A percentile compares a stretch with the other conserved stretches of the same genome.
Evolutionary conservation across 2,797 vertebrate genomes (phyloP).

Genomic region (Falco naumanni): DNA sequence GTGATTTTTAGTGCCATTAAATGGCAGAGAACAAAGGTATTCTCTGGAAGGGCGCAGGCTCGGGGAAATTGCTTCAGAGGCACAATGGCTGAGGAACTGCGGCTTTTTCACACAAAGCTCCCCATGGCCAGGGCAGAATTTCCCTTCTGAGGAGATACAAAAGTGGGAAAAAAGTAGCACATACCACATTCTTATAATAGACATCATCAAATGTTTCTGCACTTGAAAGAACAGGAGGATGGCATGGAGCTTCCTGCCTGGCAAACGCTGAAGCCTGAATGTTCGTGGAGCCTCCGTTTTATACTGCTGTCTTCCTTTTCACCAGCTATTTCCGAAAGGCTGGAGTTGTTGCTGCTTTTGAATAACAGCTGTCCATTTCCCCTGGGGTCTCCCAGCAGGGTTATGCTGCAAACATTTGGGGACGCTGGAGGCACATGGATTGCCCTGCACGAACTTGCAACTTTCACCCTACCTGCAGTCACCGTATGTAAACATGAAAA

Average conservation of each 20-base stretch:
- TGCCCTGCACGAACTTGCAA: background rate
- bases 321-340: background rate
- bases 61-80: background rate
- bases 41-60: background rate
- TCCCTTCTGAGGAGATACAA: background rate
- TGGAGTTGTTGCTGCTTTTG: background rate
- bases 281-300: background rate
- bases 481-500: background rate
- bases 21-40: background rate
- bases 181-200: background rate
- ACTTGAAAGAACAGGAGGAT: background rate
- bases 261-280: background rate
- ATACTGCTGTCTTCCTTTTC: background rate
- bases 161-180: background rate
- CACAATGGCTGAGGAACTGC: background rate
- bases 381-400: background rate
- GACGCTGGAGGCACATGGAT: background rate
- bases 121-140: background rate
- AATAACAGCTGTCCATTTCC: background rate
- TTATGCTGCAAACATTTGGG: background rate
- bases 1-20: background rate
- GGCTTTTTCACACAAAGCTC: conserved; percentile 11
- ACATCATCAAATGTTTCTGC: background rate
- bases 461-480: background rate
- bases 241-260: background rate